Conservation (phyloP, 2,797 vertebrate genomes). For the Pogonophryne albipinna region DNA sequence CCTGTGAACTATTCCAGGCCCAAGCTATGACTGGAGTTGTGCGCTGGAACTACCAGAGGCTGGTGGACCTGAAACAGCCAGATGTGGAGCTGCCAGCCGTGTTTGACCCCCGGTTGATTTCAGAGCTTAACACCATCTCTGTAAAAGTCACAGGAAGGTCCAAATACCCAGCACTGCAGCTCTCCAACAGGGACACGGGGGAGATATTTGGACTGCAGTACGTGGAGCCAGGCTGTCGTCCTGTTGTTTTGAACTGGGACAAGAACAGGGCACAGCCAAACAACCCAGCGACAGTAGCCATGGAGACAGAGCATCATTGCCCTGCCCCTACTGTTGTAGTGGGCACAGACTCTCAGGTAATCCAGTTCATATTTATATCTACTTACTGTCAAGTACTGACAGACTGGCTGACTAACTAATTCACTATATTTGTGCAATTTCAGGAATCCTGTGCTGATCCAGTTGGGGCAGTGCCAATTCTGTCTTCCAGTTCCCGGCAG, state of each 20-base stretch:
- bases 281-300: too few relatives aligned
- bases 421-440: too few relatives aligned
- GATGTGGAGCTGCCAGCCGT: slow-evolving; percentile 38
- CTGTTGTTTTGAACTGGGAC: not conserved
- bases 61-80: slow-evolving; percentile 45
- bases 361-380: too few relatives aligned
- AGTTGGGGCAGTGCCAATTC: too few relatives aligned
- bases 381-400: too few relatives aligned
- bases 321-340: too few relatives aligned
- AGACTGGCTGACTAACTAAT: too few relatives aligned
- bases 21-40: slow-evolving; percentile 41
- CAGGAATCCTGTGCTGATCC: too few relatives aligned
- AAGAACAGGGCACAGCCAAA: too few relatives aligned
- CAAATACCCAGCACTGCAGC: not conserved
- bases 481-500: too few relatives aligned
- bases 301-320: too few relatives aligned
- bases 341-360: too few relatives aligned
- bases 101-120: slow-evolving; percentile 22
- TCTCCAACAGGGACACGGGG: not conserved
- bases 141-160: not conserved
- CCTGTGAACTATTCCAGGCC: slow-evolving; percentile 5
- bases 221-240: not conserved
- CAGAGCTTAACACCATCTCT: not conserved
- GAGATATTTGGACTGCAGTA: not conserved
- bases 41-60: slow-evolving; percentile 47